These are phyloP conservation scores for Gila orcuttii DNA, from an alignment of 2,113 vertebrate genomes.

Conservation along the genomic window DNA sequence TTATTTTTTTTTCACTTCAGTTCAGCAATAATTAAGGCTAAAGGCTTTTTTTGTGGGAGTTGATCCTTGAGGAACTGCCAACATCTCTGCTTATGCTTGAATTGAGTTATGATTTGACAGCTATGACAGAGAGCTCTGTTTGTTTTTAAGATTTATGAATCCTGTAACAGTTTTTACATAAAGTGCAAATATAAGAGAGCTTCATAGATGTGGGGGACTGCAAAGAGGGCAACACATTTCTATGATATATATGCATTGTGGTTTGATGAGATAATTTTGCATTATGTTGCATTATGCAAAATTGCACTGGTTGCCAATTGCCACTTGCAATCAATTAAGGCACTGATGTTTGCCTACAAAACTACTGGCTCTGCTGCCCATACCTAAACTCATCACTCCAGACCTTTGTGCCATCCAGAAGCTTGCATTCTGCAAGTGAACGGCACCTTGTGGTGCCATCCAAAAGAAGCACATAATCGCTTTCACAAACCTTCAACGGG, in stretches of 20 bases:
- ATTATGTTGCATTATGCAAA: no score
- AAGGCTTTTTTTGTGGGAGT: slow-evolving; percentile 21
- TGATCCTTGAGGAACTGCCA: slow-evolving; percentile 12
- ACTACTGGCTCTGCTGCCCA: no score
- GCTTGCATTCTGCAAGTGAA: no score
- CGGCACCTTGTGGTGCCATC: no score
- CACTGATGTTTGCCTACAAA: no score
- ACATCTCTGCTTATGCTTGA: slow-evolving; percentile 15
- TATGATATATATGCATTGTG: neutral
- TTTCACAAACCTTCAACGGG: no score
- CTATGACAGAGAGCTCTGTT: slow-evolving; percentile 20
- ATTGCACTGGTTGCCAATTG: no score
- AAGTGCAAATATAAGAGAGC: neutral
- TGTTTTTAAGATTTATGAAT: slow-evolving; percentile 26
- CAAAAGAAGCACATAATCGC: no score
- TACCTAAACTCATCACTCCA: no score
- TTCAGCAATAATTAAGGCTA: slow-evolving; percentile 15
- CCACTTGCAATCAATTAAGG: no score
- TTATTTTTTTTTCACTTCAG: neutral
- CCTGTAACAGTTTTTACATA: neutral
- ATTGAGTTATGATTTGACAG: slow-evolving; percentile 19
- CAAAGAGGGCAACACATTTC: neutral
- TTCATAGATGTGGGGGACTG: neutral
- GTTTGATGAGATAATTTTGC: neutral
- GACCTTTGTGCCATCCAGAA: no score